Evolutionary conservation across 2,113 vertebrate genomes (phyloP), one percentile per base, ranked within the genome.

Genomic region (Xiphophorus couchianus): DNA sequence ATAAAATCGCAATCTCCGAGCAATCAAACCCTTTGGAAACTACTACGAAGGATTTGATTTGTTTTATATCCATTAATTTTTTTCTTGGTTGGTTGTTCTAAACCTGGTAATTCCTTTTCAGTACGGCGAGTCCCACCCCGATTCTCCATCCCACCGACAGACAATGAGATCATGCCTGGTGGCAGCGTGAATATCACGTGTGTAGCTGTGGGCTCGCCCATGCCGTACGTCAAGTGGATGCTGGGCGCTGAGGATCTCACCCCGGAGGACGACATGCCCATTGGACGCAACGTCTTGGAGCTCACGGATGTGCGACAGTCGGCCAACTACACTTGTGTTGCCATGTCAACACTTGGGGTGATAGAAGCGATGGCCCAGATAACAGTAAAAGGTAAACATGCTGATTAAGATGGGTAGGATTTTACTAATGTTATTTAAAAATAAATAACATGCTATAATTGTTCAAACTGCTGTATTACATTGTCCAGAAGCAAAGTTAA

Each of bases 161-260:
- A 99, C 93, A 98, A 97, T 87, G 98, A 99, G 94, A 99, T 99
- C 88, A 99, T 99, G 98, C 98, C 98, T 70, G 98, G 98, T 62
- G 98, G 98, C 89, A 99, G 97, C 71, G 98, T 99, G 75, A 99
- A 99, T 93, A 99, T 99, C 92, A 99, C 98, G 11, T 99, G 98
- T 81, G 98, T 99, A 92, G 98, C 98, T 1, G 98, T 99, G 89
- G 98, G 98, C 61, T 99, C 98, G 71, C 98, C 98, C 77, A 99
- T 99, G 98, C 98, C 98, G 39, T 99, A 99, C 82, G 98, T 99
- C 81, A 99, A 99, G 88, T 99, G 98, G 98, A 99, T 99, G 98
- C 93, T 99, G 76, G 98, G 98, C 48, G 96, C 98, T 1, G 98
- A 99, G 90, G 98, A 99, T 92, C 93, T 99, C 83, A 99, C 98